Evolutionary conservation across 2,888 invertebrate genomes (phyloP).

Genomic region (Ischnura elegans): DNA sequence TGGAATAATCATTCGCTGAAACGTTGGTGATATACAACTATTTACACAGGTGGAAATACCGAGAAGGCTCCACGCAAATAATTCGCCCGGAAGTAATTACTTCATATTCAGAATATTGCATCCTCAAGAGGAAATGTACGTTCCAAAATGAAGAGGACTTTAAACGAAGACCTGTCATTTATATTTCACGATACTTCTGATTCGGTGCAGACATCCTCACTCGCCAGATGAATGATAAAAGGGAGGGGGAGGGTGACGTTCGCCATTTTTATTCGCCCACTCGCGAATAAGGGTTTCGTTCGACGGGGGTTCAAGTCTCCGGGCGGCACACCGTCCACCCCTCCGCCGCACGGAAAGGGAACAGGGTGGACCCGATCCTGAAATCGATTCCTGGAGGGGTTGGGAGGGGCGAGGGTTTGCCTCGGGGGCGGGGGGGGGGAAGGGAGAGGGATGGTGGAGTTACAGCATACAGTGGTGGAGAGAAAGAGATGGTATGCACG

Average conservation of each 20-base stretch:
- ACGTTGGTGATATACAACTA: too few species aligned
- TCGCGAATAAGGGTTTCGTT: neutral
- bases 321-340: slow-evolving; percentile 18
- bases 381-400: slow-evolving; percentile 20
- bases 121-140: too few species aligned
- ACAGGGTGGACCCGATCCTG: slow-evolving; percentile 50
- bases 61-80: too few species aligned
- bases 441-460: neutral
- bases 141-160: too few species aligned
- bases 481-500: too few species aligned
- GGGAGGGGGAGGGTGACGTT: neutral
- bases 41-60: too few species aligned
- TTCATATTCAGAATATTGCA: too few species aligned
- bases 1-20: too few species aligned
- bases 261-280: neutral
- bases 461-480: neutral
- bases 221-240: neutral
- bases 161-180: too few species aligned
- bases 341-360: slow-evolving; percentile 26
- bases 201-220: too few species aligned
- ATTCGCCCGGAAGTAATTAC: too few species aligned
- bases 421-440: neutral
- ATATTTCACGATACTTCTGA: too few species aligned
- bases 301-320: neutral
- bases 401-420: neutral